phyloP scores from a whole-genome alignment of 2,113 vertebrate genomes.

The Charina bottae region DNA sequence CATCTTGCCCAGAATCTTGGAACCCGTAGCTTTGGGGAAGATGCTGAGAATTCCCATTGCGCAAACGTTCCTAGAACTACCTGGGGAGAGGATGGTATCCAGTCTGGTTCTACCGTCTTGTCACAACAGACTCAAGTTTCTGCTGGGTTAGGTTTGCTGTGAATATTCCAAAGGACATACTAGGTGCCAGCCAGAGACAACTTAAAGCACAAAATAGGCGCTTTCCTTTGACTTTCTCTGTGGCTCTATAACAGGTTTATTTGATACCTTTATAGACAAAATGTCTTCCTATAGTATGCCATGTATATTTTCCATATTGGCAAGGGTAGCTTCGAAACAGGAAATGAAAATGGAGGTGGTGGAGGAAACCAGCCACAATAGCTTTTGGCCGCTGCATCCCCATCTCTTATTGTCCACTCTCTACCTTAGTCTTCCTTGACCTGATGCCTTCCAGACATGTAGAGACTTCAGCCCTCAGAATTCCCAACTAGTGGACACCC shows the following conservation, averaged over 20 bases:
- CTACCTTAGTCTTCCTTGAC: constrained; percentile 32
- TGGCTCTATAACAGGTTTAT: not conserved
- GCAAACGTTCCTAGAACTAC: not conserved
- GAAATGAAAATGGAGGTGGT: not conserved
- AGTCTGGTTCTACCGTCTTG: not conserved
- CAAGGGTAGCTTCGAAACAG: not conserved
- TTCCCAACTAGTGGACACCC: not conserved
- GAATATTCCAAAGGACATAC: not conserved
- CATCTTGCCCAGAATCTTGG: not conserved
- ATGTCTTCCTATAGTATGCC: not conserved
- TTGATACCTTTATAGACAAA: not conserved
- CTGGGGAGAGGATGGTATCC: not conserved
- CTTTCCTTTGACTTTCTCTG: constrained; percentile 1
- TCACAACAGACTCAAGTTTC: not conserved
- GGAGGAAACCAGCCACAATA: constrained; percentile 30
- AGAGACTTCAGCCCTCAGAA: not conserved
- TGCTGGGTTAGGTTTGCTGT: not conserved
- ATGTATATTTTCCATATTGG: constrained; percentile 2
- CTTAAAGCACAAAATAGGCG: not conserved
- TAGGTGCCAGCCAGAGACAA: not conserved
- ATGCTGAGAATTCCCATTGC: not conserved
- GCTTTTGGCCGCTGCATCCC: not conserved
- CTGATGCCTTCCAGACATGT: not conserved
- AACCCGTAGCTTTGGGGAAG: not conserved
- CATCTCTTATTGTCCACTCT: constrained; percentile 65